phyloP scores from a whole-genome alignment of 2,888 invertebrate species.

The Dysmachus trigonus region DNA sequence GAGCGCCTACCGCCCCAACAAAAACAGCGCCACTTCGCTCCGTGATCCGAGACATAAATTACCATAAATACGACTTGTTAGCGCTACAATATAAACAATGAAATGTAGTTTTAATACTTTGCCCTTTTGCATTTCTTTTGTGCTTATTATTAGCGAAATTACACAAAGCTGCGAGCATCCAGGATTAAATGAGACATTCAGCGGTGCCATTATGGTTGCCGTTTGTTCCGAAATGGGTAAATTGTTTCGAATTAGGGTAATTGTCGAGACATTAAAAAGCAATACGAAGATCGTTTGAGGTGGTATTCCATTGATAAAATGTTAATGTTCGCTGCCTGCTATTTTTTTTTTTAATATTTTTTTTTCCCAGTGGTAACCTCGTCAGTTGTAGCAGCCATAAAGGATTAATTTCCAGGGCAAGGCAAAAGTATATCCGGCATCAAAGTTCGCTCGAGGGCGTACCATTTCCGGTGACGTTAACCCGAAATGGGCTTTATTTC shows the following conservation, averaged over 20 bases:
- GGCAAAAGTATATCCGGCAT: background rate
- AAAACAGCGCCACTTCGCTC: constrained; percentile 7
- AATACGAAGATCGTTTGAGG: constrained; percentile 32
- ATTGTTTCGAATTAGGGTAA: constrained; percentile 42
- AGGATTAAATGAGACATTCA: constrained; percentile 33
- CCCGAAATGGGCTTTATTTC: background rate
- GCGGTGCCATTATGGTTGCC: constrained; percentile 5
- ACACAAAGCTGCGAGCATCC: constrained; percentile 25
- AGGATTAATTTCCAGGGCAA: background rate
- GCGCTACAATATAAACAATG: constrained; percentile 48
- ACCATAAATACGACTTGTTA: constrained; percentile 50
- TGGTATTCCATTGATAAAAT: constrained; percentile 25
- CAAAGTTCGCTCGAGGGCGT: background rate
- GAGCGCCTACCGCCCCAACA: background rate
- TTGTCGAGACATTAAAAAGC: constrained; percentile 38
- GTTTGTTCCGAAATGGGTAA: constrained; percentile 26
- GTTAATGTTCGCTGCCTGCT: constrained; percentile 17
- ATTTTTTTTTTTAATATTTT: constrained; percentile 18
- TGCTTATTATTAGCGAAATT: constrained; percentile 38
- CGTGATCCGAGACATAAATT: constrained; percentile 47
- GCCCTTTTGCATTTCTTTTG: constrained; percentile 32
- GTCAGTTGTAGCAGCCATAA: background rate
- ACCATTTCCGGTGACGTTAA: background rate
- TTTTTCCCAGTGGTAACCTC: background rate
- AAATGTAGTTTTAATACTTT: constrained; percentile 45